Percentiles rank a stretch among this genome's conserved stretches.
phyloP scores from a whole-genome alignment of 37 sponge, comb jelly and placozoan species.

The Diacarnus erythraeanus region DNA sequence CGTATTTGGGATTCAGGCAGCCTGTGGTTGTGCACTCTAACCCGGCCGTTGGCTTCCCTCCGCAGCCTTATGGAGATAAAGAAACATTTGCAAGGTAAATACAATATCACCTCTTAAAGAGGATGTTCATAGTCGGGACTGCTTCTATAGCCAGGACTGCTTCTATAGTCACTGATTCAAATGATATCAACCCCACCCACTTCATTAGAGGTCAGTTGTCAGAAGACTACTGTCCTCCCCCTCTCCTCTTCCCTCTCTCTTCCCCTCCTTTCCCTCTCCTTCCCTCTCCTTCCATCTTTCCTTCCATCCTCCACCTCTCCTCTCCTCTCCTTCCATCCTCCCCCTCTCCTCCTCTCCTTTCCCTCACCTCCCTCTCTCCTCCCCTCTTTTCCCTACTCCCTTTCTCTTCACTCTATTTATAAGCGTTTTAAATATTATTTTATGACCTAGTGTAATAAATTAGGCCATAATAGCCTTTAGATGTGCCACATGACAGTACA shows the following conservation, averaged over 20 bases:
- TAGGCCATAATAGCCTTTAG: no score
- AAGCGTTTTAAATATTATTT: no score
- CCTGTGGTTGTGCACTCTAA: conserved; percentile 69
- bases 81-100: conserved; percentile 26
- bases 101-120: not conserved
- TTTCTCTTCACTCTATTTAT: not conserved
- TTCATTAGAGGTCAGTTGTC: no score
- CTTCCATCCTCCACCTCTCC: not conserved
- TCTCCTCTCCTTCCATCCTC: not conserved
- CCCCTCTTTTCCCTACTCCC: not conserved
- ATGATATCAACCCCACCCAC: no score
- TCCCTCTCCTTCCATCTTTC: conserved; percentile 11
- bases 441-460: no score
- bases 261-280: conserved; percentile 5
- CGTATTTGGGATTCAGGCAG: conserved; percentile 77
- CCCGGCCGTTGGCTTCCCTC: conserved; percentile 67
- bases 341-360: not conserved
- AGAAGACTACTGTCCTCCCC: no score
- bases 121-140: no score
- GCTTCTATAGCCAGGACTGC: no score
- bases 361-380: not conserved
- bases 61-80: conserved; percentile 2
- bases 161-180: no score
- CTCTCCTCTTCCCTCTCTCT: not conserved
- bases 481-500: no score